Evolutionary conservation across 2,113 vertebrate genomes (phyloP).

Genomic region (Todiramphus saurophagus): DNA sequence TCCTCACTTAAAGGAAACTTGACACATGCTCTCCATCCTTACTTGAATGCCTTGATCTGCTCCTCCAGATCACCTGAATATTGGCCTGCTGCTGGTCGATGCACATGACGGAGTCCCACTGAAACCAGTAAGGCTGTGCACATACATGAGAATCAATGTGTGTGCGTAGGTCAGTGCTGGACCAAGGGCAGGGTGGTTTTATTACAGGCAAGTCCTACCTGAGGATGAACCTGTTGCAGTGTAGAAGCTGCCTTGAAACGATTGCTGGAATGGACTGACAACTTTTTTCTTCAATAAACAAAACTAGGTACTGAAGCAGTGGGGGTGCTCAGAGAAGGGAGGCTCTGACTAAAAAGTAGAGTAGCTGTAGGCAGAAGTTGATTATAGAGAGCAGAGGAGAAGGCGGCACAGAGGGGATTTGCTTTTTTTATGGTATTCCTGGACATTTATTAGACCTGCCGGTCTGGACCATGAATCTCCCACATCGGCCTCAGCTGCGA

Average conservation of each 20-base stretch:
- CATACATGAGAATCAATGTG: neutral
- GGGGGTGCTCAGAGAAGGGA: neutral
- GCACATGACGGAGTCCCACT: neutral
- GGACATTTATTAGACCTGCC: neutral
- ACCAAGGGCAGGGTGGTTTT: neutral
- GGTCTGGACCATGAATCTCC: neutral
- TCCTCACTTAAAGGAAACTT: neutral
- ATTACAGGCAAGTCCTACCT: neutral
- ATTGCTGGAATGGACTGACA: neutral
- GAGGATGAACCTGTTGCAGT: neutral
- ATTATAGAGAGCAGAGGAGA: neutral
- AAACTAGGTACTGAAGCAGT: neutral
- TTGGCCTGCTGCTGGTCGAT: neutral
- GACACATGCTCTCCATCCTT: neutral
- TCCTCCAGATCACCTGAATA: neutral
- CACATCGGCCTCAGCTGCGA: fast-evolving
- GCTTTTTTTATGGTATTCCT: neutral
- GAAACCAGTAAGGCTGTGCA: neutral
- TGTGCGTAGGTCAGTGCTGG: neutral
- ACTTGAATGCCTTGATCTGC: neutral
- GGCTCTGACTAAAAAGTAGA: neutral
- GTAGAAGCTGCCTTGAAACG: neutral
- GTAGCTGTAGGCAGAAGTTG: neutral
- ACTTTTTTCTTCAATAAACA: neutral
- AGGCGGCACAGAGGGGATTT: neutral